Evolutionary conservation across 2,113 vertebrate genomes (phyloP).

Genomic region (Mirounga angustirostris): DNA sequence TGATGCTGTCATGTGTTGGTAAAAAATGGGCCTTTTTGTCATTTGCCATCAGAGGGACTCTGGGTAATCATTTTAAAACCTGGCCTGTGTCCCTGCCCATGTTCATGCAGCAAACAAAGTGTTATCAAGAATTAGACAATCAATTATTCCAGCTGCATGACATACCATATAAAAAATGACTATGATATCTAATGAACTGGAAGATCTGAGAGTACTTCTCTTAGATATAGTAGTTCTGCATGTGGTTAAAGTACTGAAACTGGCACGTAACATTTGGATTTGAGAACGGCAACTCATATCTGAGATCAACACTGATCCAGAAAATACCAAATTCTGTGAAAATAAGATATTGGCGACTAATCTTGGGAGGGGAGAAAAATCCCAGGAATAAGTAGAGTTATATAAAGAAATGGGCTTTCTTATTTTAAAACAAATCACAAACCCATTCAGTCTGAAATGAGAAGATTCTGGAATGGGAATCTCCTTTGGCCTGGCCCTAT

Average conservation of each 20-base stretch:
- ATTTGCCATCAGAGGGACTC: slow-evolving; percentile 9
- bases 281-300: not conserved
- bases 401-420: not conserved
- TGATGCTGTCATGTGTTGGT: not conserved
- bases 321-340: slow-evolving; percentile 44
- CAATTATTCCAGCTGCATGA: not conserved
- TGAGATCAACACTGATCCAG: not conserved
- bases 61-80: not conserved
- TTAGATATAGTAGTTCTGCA: not conserved
- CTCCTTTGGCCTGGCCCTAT: not conserved
- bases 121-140: not conserved
- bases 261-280: not conserved
- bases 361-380: not conserved
- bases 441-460: not conserved
- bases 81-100: not conserved
- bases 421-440: slow-evolving; percentile 9
- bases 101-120: not conserved
- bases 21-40: slow-evolving; percentile 22
- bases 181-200: not conserved
- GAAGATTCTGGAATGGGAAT: not conserved
- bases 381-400: not conserved
- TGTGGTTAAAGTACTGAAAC: not conserved
- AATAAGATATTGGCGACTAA: not conserved
- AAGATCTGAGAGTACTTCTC: not conserved
- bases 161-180: not conserved